phyloP scores from a whole-genome alignment of 2,888 invertebrate species.

The Digitonthophagus gazella region DNA sequence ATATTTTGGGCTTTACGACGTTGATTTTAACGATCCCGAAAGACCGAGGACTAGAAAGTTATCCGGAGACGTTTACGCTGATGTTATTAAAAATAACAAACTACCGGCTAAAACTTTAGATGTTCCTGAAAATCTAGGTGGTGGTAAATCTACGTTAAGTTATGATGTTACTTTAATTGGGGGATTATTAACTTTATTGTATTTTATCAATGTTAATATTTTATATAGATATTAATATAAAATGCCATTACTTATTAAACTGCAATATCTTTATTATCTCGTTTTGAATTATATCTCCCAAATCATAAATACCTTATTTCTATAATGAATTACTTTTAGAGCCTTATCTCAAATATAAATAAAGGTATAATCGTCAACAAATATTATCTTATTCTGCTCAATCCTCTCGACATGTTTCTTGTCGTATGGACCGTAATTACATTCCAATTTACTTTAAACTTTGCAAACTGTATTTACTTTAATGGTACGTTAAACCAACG shows the following conservation, averaged over 20 bases:
- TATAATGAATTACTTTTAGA: too few relatives aligned
- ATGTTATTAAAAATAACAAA: constrained; percentile 50
- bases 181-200: neutral
- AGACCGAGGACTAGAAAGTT: constrained; percentile 61
- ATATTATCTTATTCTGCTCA: too few relatives aligned
- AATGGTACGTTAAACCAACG: neutral
- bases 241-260: too few relatives aligned
- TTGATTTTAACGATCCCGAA: constrained; percentile 56
- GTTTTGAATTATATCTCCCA: too few relatives aligned
- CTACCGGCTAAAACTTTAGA: constrained; percentile 10
- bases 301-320: too few relatives aligned
- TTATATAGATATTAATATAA: neutral
- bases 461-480: neutral
- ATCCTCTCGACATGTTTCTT: too few relatives aligned
- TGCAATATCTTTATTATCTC: too few relatives aligned
- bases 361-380: too few relatives aligned
- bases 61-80: constrained; percentile 57
- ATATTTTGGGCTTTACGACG: constrained; percentile 63
- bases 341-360: too few relatives aligned
- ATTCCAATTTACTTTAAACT: too few relatives aligned
- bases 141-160: neutral
- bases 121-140: too few relatives aligned
- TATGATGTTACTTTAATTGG: neutral
- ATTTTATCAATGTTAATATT: neutral
- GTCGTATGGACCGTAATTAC: too few relatives aligned